These are phyloP conservation scores for Rutilus rutilus DNA, from an alignment of 2,113 vertebrate species.

Conservation along the genomic window DNA sequence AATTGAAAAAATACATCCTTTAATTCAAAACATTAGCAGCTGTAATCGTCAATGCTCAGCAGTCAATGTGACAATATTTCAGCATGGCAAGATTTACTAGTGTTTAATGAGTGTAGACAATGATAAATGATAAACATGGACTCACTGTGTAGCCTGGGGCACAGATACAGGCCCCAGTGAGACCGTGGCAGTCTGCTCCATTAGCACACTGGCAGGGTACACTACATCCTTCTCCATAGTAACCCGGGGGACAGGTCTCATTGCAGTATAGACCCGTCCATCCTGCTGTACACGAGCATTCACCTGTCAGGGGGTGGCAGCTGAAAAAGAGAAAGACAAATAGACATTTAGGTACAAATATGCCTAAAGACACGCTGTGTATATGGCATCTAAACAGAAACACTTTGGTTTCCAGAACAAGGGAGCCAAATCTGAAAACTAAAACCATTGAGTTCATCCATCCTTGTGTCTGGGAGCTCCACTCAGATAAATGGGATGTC, in stretches of 20 bases:
- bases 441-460: conserved; percentile 59
- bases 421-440: background rate
- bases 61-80: conserved; percentile 22
- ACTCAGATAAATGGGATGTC: conserved; percentile 68
- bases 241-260: conserved; percentile 88
- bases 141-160: conserved; percentile 92
- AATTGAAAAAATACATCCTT: conserved; percentile 8
- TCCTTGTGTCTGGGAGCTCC: conserved; percentile 55
- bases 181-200: conserved; percentile 88
- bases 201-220: conserved; percentile 88
- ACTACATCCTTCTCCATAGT: conserved; percentile 86
- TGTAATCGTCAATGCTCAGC: conserved; percentile 29
- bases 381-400: conserved; percentile 27
- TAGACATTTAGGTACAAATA: conserved; percentile 48
- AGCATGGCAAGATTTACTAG: background rate
- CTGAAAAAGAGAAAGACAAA: conserved; percentile 69
- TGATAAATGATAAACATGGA: conserved; percentile 28
- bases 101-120: conserved; percentile 14
- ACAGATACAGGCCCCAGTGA: conserved; percentile 87
- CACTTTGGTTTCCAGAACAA: conserved; percentile 2
- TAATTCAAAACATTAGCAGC: background rate
- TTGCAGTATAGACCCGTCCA: conserved; percentile 96
- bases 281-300: conserved; percentile 90
- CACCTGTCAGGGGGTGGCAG: conserved; percentile 95
- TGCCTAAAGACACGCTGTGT: background rate